phyloP scores from a whole-genome alignment of 2,888 invertebrate species.

The Drosophila rellima region DNA sequence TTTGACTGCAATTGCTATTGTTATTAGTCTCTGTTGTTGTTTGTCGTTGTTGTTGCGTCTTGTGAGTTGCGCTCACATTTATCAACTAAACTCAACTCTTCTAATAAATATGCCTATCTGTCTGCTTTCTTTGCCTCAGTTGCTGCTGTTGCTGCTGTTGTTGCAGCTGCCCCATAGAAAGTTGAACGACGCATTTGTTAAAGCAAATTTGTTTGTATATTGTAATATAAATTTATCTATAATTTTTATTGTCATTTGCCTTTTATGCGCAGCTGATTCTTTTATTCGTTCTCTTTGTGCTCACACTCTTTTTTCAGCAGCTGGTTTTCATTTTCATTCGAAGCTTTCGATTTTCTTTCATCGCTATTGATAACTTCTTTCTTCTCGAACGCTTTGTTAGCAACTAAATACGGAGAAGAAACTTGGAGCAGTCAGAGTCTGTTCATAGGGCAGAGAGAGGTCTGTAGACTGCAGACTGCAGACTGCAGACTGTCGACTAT shows the following conservation, averaged over 20 bases:
- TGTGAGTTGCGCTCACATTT: slow-evolving; percentile 30
- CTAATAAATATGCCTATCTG: slow-evolving; percentile 16
- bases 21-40: slow-evolving; percentile 6
- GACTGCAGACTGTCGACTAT: slow-evolving; percentile 3
- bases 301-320: slow-evolving; percentile 45
- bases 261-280: slow-evolving; percentile 22
- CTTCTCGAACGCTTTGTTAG: slow-evolving; percentile 23
- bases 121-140: slow-evolving; percentile 20
- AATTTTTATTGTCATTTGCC: slow-evolving; percentile 28
- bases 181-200: slow-evolving; percentile 40
- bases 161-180: slow-evolving; percentile 40
- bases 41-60: slow-evolving; percentile 37
- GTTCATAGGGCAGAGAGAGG: not conserved
- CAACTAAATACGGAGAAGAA: slow-evolving; percentile 12
- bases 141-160: not conserved
- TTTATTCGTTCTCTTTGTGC: slow-evolving; percentile 30
- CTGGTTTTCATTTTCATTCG: slow-evolving; percentile 49
- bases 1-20: slow-evolving; percentile 7
- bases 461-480: slow-evolving; percentile 2
- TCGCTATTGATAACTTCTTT: slow-evolving; percentile 57
- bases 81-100: slow-evolving; percentile 43
- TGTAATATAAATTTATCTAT: slow-evolving; percentile 42
- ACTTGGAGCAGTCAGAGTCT: not conserved
- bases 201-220: slow-evolving; percentile 56
- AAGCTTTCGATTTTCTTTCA: slow-evolving; percentile 65